Percentiles rank a stretch among this genome's conserved stretches.
These are phyloP conservation scores for Osmerus mordax DNA, from an alignment of 2,113 vertebrate species.

Conservation along the genomic window DNA sequence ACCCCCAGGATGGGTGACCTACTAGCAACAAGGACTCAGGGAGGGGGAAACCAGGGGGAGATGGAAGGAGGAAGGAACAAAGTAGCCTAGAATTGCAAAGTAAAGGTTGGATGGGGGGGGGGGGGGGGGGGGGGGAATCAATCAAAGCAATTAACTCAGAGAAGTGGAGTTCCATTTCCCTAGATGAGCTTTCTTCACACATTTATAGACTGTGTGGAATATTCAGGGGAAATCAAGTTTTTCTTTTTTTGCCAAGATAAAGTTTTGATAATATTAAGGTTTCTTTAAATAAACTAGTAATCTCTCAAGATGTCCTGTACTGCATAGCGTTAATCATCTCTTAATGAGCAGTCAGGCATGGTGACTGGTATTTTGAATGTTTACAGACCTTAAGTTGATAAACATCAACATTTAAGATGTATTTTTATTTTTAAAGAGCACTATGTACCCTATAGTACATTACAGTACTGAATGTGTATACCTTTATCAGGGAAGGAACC, in stretches of 20 bases:
- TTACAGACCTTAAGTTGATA: too few relatives aligned
- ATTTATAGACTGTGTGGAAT: slow-evolving; percentile 8
- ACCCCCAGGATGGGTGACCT: slow-evolving; percentile 51
- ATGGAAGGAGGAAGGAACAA: not conserved
- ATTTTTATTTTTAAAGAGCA: too few relatives aligned
- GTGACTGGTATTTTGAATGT: too few relatives aligned
- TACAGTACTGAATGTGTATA: too few relatives aligned
- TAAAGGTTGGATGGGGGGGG: not conserved
- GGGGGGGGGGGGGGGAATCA: slow-evolving; percentile 19
- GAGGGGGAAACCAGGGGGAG: slow-evolving; percentile 30
- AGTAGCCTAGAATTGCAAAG: not conserved
- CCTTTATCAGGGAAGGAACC: too few relatives aligned
- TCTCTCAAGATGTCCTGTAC: too few relatives aligned
- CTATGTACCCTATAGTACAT: too few relatives aligned
- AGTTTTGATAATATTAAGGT: slow-evolving; percentile 21
- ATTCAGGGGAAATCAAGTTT: slow-evolving; percentile 4
- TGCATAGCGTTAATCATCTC: too few relatives aligned
- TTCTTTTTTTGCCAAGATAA: not conserved
- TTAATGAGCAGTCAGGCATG: too few relatives aligned
- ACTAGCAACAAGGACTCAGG: slow-evolving; percentile 48
- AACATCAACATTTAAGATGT: too few relatives aligned
- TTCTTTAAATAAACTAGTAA: slow-evolving; percentile 19
- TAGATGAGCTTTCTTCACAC: slow-evolving; percentile 13
- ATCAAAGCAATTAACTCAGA: slow-evolving; percentile 43
- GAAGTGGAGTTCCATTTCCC: slow-evolving; percentile 29